These are phyloP conservation scores for Campopleginae sp. DNA, from an alignment of 2,888 invertebrate species.

Conservation along the genomic window DNA sequence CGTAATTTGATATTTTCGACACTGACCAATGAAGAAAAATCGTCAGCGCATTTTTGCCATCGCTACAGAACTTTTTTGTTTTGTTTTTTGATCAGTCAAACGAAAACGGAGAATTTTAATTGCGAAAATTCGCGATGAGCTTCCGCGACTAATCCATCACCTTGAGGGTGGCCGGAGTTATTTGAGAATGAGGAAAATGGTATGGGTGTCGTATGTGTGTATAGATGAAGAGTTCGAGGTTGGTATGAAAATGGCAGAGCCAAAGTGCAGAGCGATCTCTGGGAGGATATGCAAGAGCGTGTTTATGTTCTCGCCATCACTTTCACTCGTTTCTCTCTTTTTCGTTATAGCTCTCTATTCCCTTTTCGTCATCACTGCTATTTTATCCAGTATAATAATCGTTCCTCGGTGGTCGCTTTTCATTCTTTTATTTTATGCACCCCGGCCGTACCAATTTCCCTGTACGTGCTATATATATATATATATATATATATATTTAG, in stretches of 20 bases:
- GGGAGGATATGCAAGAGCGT: conserved; percentile 47
- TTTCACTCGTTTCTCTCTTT: conserved; percentile 8
- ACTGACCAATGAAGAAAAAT: too few species aligned
- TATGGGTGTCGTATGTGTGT: neutral
- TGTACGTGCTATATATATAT: neutral
- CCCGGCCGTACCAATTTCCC: conserved; percentile 54
- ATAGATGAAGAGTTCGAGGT: neutral
- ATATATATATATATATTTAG: too few species aligned
- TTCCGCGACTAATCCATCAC: too few species aligned
- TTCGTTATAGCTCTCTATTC: neutral
- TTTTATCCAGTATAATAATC: conserved; percentile 73
- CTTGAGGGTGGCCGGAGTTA: neutral
- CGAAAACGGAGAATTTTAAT: neutral
- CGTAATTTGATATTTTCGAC: too few species aligned
- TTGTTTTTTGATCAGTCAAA: neutral
- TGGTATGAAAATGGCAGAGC: conserved; percentile 1
- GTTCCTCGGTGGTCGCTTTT: conserved; percentile 55
- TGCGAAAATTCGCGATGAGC: too few species aligned
- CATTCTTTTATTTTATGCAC: conserved; percentile 39
- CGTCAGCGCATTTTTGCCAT: too few species aligned
- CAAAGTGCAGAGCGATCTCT: conserved; percentile 26
- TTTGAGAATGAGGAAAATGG: neutral
- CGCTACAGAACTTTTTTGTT: too few species aligned
- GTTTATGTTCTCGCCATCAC: conserved; percentile 50
- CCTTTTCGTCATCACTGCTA: conserved; percentile 38